These are phyloP conservation scores for Netelia virgata DNA, from an alignment of 2,888 invertebrate genomes.

Conservation along the genomic window DNA sequence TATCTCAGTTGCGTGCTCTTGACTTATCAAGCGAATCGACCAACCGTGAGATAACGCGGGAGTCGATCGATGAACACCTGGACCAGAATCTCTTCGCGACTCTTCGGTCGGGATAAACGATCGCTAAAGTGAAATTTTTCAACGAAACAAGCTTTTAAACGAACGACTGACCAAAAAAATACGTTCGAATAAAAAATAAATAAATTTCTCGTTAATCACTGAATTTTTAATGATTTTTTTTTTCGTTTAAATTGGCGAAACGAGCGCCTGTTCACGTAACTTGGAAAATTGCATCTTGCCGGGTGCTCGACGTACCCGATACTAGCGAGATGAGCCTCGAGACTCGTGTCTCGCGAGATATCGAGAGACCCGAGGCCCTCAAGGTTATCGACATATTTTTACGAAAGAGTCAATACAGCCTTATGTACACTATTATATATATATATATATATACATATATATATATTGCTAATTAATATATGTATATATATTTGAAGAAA, in stretches of 20 bases:
- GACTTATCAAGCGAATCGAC: conserved; percentile 45
- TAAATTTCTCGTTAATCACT: no score
- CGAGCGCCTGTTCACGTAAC: conserved; percentile 39
- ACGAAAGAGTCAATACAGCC: conserved; percentile 71
- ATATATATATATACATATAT: conserved; percentile 4
- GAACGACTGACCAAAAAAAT: no score
- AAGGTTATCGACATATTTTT: conserved; percentile 81
- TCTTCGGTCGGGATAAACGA: background rate
- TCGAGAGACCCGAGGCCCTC: conserved; percentile 75
- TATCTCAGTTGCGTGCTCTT: conserved; percentile 49
- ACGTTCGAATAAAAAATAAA: no score
- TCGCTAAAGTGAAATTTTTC: no score
- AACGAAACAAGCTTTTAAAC: no score
- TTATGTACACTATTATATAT: conserved; percentile 4
- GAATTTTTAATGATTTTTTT: background rate
- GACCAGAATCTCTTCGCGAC: background rate
- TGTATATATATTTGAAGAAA: background rate
- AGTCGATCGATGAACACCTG: background rate
- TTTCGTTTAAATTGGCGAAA: background rate
- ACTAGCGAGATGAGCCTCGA: conserved; percentile 81
- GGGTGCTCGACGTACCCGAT: conserved; percentile 73
- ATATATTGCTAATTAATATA: background rate
- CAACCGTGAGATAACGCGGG: conserved; percentile 39
- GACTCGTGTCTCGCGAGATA: conserved; percentile 72
- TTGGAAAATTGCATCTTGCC: conserved; percentile 77